These are phyloP conservation scores for Clistopyga incitator DNA, from an alignment of 2,888 invertebrate genomes.

Conservation along the genomic window DNA sequence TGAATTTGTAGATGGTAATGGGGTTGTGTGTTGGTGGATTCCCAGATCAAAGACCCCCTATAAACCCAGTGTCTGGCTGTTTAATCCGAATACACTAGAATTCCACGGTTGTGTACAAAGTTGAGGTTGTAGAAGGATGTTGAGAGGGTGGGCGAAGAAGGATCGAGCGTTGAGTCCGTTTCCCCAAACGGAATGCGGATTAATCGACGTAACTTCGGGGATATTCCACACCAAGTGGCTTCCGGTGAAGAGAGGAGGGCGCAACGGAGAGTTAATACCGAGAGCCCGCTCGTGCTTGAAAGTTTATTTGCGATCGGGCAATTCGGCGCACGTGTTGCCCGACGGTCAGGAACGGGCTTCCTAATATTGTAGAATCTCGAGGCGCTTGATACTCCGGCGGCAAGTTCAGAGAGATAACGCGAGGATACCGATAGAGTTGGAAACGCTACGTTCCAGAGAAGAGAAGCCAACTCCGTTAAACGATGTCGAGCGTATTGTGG, in stretches of 20 bases:
- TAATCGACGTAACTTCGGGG: constrained; percentile 78
- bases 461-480: not conserved
- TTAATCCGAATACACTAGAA: constrained; percentile 43
- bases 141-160: constrained; percentile 16
- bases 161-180: constrained; percentile 74
- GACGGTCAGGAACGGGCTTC: constrained; percentile 61
- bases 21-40: not conserved
- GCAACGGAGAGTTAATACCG: constrained; percentile 50
- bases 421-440: constrained; percentile 1
- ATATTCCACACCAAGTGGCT: constrained; percentile 21
- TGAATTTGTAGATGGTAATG: not conserved
- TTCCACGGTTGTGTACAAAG: constrained; percentile 41
- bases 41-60: not conserved
- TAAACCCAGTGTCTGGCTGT: constrained; percentile 25
- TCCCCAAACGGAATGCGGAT: constrained; percentile 77
- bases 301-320: constrained; percentile 74
- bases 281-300: constrained; percentile 65
- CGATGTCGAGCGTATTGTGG: not conserved
- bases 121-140: constrained; percentile 34
- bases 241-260: not conserved
- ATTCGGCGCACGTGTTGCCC: constrained; percentile 74
- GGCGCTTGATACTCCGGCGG: constrained; percentile 17
- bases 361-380: constrained; percentile 39
- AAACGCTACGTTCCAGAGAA: not conserved
- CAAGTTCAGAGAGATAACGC: constrained; percentile 2